Evolutionary conservation across 2,113 vertebrate species (phyloP).

Genomic region (Aspidoscelis tigris): DNA sequence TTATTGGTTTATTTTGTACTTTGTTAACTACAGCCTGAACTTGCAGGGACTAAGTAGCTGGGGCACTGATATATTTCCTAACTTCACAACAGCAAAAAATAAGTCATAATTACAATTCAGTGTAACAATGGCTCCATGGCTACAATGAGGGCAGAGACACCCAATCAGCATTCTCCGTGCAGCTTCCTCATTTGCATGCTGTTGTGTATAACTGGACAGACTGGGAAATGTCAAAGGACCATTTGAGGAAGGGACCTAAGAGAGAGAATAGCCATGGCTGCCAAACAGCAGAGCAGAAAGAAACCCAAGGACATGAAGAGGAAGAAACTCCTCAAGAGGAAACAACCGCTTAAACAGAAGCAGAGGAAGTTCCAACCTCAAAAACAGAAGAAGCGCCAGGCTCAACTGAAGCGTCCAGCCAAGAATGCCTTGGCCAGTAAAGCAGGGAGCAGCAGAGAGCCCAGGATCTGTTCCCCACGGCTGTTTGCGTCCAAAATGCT

Average conservation of each 20-base stretch:
- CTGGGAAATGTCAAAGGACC: background rate
- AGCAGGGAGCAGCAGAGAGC: background rate
- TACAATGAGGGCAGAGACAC: background rate
- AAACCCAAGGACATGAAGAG: background rate
- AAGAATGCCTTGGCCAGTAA: background rate
- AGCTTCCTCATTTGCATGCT: background rate
- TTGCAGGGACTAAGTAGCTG: too few species aligned
- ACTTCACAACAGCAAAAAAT: background rate
- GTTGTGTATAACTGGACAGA: background rate
- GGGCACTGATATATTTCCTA: too few species aligned
- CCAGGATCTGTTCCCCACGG: background rate
- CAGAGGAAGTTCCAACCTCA: background rate
- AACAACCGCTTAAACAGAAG: background rate
- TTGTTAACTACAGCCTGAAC: too few species aligned
- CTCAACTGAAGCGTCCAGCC: background rate
- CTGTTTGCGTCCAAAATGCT: slow-evolving; percentile 1
- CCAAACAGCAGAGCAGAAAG: slow-evolving; percentile 16
- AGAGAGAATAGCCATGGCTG: slow-evolving; percentile 28
- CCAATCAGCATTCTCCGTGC: slow-evolving; percentile 6
- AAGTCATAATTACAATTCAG: background rate
- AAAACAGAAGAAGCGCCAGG: slow-evolving; percentile 6
- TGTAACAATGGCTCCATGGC: slow-evolving; percentile 16
- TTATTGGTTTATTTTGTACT: too few species aligned
- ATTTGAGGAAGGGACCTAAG: background rate
- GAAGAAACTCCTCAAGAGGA: slow-evolving; percentile 1